phyloP scores from a whole-genome alignment of 2,797 vertebrate species.

The Phylloscopus collybita region DNA sequence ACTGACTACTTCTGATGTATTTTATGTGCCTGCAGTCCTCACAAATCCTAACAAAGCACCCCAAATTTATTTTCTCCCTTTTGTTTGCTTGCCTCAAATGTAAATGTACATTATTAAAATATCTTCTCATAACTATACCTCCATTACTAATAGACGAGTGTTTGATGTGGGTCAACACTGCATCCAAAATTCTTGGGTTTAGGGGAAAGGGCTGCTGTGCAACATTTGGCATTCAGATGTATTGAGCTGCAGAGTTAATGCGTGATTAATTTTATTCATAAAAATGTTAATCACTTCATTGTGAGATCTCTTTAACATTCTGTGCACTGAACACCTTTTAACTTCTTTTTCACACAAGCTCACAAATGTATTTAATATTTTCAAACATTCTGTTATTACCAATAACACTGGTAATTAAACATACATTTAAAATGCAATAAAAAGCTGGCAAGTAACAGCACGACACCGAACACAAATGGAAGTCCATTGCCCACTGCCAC shows the following conservation, averaged over 20 bases:
- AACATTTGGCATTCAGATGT: slow-evolving; percentile 79
- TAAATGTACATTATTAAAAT: slow-evolving; percentile 53
- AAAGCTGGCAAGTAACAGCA: slow-evolving; percentile 26
- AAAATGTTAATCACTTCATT: slow-evolving; percentile 86
- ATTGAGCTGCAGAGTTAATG: slow-evolving; percentile 77
- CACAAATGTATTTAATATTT: slow-evolving; percentile 77
- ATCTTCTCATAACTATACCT: slow-evolving; percentile 47
- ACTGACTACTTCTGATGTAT: not conserved
- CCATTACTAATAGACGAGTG: slow-evolving; percentile 45
- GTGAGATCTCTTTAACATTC: slow-evolving; percentile 82
- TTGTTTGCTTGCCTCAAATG: slow-evolving; percentile 32
- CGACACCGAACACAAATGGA: not conserved
- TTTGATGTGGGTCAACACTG: slow-evolving; percentile 58
- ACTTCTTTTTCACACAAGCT: slow-evolving; percentile 71
- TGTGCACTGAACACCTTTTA: slow-evolving; percentile 71
- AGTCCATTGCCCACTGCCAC: not conserved
- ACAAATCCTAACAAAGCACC: not conserved
- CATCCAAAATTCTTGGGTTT: slow-evolving; percentile 59
- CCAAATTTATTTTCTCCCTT: not conserved
- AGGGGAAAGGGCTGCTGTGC: slow-evolving; percentile 54
- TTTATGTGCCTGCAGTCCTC: not conserved
- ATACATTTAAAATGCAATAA: slow-evolving; percentile 70
- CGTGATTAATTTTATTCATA: slow-evolving; percentile 87
- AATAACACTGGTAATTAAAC: slow-evolving; percentile 72
- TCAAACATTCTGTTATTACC: slow-evolving; percentile 64